phyloP scores from a whole-genome alignment of 2,888 invertebrate genomes.

The Sphaerophoria taeniata region DNA sequence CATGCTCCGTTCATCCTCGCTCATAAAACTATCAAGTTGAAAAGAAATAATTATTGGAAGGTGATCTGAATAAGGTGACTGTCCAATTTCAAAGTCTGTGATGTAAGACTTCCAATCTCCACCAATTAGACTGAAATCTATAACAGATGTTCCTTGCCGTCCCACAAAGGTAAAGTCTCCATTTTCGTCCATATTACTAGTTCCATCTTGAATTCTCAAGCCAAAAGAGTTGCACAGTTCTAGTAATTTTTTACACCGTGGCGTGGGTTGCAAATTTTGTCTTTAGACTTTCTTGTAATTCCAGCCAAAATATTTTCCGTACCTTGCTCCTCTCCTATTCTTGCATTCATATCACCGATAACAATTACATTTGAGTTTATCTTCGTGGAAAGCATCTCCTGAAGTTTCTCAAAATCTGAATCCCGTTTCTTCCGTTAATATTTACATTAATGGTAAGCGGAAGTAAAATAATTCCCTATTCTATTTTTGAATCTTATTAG shows the following conservation, averaged over 20 bases:
- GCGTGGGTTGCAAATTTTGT: constrained; percentile 13
- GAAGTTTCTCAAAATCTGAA: background rate
- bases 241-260: constrained; percentile 10
- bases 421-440: too few relatives aligned
- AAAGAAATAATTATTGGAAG: background rate
- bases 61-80: constrained; percentile 19
- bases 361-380: background rate
- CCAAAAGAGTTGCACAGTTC: constrained; percentile 12
- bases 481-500: too few relatives aligned
- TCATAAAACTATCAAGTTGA: background rate
- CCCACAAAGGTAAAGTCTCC: constrained; percentile 26
- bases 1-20: background rate
- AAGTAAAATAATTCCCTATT: too few relatives aligned
- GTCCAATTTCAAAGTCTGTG: constrained; percentile 4
- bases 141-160: constrained; percentile 21
- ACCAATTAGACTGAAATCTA: constrained; percentile 15
- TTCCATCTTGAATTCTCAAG: background rate
- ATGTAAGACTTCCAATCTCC: constrained; percentile 2
- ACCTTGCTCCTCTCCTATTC: background rate
- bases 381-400: background rate
- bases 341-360: constrained; percentile 3
- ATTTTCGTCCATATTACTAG: background rate
- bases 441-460: too few relatives aligned
- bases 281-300: constrained; percentile 6
- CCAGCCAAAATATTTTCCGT: background rate